Base-by-base conservation (phyloP, 2,888 invertebrate species). In the Muschampia plurimacula region DNA sequence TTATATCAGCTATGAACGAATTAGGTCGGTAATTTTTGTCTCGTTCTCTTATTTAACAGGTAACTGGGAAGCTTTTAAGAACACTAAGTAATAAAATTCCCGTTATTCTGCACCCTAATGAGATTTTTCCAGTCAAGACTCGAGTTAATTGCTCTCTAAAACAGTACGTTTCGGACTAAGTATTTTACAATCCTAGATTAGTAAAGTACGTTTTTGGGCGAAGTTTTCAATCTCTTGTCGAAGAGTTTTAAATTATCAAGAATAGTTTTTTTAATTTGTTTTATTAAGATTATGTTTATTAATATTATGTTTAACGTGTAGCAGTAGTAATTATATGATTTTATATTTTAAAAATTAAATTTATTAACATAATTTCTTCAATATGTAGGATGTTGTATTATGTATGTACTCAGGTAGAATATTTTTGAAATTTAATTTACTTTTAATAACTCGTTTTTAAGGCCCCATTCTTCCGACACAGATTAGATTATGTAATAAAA, bases 41-140 rank as follows among this genome's bases (percentile, higher is more conserved):
- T 52, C 69, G 64, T 67, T 57, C 57, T 28, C 44, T 67, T 28
- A 59, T 65, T 55, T 65, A 65, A 46, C 32, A 70, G 70, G 63
- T 65, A 65, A 57, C 65, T 15, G 70, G 65, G 46, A 69, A 64
- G 55, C 63, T 59, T 59, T 70, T 64, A 64, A 70, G 57, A 70
- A 60, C 64, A 49, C 44, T 55, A 57, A 5, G 57, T 59, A 71
- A 71, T 71, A 71, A 71, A 71, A 71, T 71, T 65, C 65, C 59
- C 36, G 59, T 59, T 71, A 59, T 60, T 71, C 59, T 66, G 66
- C 71, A 71, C 66, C 66, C 60, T 66, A 67, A 72, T 72, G 60
- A 72, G 66, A 72, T 67, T 67, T 72, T 67, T 66, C 36, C 60
- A 66, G 66, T 72, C 52, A 57, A 57, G 65, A 72, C 39, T 52